Conservation (phyloP, 2,888 invertebrate genomes). For the Hydrotaea diabolus region DNA sequence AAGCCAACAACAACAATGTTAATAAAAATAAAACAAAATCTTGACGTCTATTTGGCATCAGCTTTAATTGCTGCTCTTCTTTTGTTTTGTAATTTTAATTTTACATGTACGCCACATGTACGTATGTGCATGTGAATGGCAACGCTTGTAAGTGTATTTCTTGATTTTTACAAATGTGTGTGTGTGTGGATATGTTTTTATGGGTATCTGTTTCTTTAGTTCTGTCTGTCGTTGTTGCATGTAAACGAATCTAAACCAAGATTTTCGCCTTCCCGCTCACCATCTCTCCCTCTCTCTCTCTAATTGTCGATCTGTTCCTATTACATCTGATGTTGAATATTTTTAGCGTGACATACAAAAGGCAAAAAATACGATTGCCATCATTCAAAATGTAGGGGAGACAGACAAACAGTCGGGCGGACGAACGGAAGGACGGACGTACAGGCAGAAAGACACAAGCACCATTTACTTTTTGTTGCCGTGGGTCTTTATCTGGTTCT, state of each 20-base stretch:
- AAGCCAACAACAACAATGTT: slow-evolving; percentile 24
- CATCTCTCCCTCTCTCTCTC: too few species aligned
- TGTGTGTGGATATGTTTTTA: neutral
- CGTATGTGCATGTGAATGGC: neutral
- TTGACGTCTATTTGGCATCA: slow-evolving; percentile 66
- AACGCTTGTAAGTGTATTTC: neutral
- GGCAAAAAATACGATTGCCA: neutral
- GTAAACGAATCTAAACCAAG: slow-evolving; percentile 37
- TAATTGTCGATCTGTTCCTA: too few species aligned
- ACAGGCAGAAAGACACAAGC: neutral
- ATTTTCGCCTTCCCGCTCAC: neutral
- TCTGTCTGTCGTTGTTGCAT: slow-evolving; percentile 20
- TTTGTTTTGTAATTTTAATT: slow-evolving; percentile 36
- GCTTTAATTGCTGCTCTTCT: slow-evolving; percentile 63
- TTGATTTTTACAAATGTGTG: neutral
- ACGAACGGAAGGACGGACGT: too few species aligned
- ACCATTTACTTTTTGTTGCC: neutral
- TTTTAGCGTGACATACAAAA: slow-evolving; percentile 57
- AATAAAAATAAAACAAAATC: slow-evolving; percentile 40
- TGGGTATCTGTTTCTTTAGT: slow-evolving; percentile 10
- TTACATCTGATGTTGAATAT: slow-evolving; percentile 26
- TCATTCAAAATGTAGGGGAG: neutral
- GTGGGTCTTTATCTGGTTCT: slow-evolving; percentile 3
- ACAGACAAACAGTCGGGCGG: too few species aligned
- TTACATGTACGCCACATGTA: neutral